Conservation (phyloP, 2,888 invertebrate genomes). For the Epinotia demarniana region DNA sequence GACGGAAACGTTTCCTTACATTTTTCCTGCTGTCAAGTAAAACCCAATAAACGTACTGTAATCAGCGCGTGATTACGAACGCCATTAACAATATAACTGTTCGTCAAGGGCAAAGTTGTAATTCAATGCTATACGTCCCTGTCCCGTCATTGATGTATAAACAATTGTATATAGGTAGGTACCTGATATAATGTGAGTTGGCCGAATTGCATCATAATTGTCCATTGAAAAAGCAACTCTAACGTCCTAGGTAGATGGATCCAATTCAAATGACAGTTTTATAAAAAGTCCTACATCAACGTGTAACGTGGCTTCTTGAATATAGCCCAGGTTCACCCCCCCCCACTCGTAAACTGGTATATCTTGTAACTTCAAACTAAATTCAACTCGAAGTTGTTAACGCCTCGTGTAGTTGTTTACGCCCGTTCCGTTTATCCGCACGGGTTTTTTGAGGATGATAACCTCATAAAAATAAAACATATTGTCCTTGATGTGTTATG, state of each 20-base stretch:
- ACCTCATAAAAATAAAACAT: not conserved
- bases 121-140: not conserved
- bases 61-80: not conserved
- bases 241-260: no score
- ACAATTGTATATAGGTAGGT: not conserved
- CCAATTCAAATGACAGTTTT: no score
- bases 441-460: not conserved
- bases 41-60: not conserved
- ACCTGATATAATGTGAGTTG: no score
- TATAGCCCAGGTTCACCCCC: not conserved
- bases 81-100: not conserved
- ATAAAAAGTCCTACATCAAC: no score
- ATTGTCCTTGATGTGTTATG: not conserved
- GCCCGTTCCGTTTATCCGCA: not conserved
- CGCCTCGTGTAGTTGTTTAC: not conserved
- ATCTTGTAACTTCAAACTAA: not conserved
- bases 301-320: not conserved
- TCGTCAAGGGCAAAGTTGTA: not conserved
- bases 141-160: not conserved
- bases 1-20: no score
- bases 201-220: no score
- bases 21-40: slow-evolving; percentile 7
- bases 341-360: not conserved
- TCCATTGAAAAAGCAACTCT: no score
- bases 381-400: not conserved